Percentiles rank a stretch among this genome's conserved stretches.
These are phyloP conservation scores for Mesoclemmys tuberculata DNA, from an alignment of 2,113 vertebrate species.

Conservation along the genomic window DNA sequence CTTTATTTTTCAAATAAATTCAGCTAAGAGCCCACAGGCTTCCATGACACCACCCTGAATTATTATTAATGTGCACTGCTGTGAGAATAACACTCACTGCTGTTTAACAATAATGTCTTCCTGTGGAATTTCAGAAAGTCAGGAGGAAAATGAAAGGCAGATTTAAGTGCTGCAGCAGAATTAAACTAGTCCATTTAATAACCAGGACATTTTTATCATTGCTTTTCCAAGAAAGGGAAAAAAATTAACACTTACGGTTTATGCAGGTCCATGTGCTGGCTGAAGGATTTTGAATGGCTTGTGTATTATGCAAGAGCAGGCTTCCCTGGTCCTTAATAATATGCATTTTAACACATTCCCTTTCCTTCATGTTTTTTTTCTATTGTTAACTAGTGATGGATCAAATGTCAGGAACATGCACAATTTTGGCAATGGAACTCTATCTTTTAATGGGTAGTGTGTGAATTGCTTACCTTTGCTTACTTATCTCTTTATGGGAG, in stretches of 20 bases:
- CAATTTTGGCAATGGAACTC: not conserved
- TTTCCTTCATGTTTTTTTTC: not conserved
- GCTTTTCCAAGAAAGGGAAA: not conserved
- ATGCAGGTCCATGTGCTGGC: constrained; percentile 17
- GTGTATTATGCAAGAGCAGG: constrained; percentile 16
- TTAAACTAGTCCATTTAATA: constrained; percentile 17
- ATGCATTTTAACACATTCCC: not conserved
- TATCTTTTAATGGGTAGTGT: not conserved
- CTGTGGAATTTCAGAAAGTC: constrained; percentile 55
- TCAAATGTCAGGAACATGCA: accelerated
- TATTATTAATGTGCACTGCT: constrained; percentile 71
- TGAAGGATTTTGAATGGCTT: not conserved
- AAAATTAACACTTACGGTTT: not conserved
- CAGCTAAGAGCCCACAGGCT: constrained; percentile 68
- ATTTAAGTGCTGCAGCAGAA: constrained; percentile 49
- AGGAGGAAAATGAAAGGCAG: constrained; percentile 65
- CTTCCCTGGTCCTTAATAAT: not conserved
- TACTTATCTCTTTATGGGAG: not conserved
- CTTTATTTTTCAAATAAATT: constrained; percentile 80
- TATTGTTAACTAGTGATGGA: not conserved
- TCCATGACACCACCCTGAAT: constrained; percentile 65
- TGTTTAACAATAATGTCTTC: constrained; percentile 62
- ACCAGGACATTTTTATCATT: constrained; percentile 27
- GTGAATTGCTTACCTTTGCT: not conserved
- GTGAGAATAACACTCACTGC: constrained; percentile 63